Conservation (phyloP, 1,140 invertebrate species). For the Cepaea nemoralis region DNA sequence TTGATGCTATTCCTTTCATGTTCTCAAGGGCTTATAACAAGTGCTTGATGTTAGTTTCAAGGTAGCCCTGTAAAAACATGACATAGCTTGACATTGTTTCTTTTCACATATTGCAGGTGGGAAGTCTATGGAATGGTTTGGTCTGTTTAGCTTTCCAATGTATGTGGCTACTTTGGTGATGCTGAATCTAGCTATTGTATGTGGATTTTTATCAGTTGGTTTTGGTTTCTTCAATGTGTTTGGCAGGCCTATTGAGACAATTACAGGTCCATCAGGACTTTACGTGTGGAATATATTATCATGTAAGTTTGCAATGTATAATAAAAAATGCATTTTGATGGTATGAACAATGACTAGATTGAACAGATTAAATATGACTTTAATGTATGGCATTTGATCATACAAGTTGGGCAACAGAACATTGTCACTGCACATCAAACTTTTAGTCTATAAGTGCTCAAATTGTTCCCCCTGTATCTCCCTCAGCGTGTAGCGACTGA, state of each 20-base stretch:
- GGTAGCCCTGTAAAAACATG: too few species aligned
- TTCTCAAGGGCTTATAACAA: too few species aligned
- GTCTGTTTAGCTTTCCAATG: conserved; percentile 80
- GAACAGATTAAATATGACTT: not conserved
- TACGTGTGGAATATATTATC: conserved; percentile 84
- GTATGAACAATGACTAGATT: too few species aligned
- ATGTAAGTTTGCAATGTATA: conserved; percentile 76
- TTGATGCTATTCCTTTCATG: too few species aligned
- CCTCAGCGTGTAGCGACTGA: too few species aligned
- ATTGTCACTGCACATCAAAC: too few species aligned
- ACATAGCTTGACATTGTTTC: too few species aligned
- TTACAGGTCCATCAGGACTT: conserved; percentile 83
- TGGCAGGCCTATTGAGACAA: conserved; percentile 80
- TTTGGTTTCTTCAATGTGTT: conserved; percentile 85
- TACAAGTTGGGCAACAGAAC: too few species aligned
- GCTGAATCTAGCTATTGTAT: conserved; percentile 78
- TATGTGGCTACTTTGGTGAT: conserved; percentile 81
- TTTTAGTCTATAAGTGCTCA: too few species aligned
- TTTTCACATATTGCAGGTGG: not conserved
- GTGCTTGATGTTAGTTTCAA: too few species aligned
- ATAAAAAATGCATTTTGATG: too few species aligned
- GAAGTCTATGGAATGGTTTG: conserved; percentile 69
- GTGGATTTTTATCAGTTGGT: conserved; percentile 79
- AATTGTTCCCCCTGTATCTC: not conserved
- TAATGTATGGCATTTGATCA: not conserved